Conservation (phyloP, 1,140 invertebrate genomes). For the Brachystomella parvula region DNA sequence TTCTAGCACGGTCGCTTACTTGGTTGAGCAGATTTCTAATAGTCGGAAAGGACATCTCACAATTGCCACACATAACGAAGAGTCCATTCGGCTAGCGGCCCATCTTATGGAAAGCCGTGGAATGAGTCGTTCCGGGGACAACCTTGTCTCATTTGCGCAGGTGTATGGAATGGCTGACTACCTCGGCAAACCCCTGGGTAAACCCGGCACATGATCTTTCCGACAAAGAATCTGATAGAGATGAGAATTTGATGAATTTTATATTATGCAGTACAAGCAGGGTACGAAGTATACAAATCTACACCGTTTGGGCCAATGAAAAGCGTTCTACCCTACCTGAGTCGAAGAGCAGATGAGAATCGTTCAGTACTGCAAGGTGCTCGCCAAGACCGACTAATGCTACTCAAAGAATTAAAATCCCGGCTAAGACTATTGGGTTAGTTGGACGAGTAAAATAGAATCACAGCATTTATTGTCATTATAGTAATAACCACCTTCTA, state of each 20-base stretch:
- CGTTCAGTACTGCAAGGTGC: constrained; percentile 48
- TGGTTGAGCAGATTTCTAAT: constrained; percentile 8
- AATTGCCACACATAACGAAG: constrained; percentile 45
- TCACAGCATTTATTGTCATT: constrained; percentile 5
- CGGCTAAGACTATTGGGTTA: constrained; percentile 27
- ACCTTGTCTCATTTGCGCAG: constrained; percentile 49
- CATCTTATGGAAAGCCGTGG: constrained; percentile 33
- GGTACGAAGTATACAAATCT: constrained; percentile 52
- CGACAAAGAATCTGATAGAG: background rate
- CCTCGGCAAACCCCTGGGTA: constrained; percentile 49
- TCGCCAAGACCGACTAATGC: constrained; percentile 47
- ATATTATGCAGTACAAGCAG: constrained; percentile 44
- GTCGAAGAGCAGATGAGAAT: constrained; percentile 49
- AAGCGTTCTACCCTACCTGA: constrained; percentile 48
- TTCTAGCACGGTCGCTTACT: constrained; percentile 20
- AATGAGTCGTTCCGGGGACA: constrained; percentile 16
- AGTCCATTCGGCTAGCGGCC: constrained; percentile 39
- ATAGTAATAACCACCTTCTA: too few species aligned
- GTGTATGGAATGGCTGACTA: constrained; percentile 54
- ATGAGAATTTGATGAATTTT: constrained; percentile 3
- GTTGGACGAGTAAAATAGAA: background rate
- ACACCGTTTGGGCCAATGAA: constrained; percentile 50
- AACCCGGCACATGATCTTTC: too few species aligned
- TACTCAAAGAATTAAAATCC: constrained; percentile 44
- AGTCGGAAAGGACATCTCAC: constrained; percentile 39